Evolutionary conservation across 1,140 invertebrate species (phyloP).

Genomic region (Drosophila ambigua): DNA sequence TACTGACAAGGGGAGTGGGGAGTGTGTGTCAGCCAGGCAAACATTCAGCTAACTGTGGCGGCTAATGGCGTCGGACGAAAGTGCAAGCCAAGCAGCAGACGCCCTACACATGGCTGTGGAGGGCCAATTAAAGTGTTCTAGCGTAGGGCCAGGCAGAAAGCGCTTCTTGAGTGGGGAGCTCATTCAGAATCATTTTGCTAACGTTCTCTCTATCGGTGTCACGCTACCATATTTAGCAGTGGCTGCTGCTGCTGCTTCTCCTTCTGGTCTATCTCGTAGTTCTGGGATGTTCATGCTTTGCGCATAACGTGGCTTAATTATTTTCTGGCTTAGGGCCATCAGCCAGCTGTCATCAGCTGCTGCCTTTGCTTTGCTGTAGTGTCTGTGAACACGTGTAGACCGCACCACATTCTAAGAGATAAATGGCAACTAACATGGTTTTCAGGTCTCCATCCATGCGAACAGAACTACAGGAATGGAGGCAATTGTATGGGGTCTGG

Average conservation of each 20-base stretch:
- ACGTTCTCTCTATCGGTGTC: slow-evolving; percentile 4
- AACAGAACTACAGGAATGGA: too few species aligned
- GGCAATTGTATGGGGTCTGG: slow-evolving; percentile 5
- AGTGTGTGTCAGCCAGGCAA: slow-evolving; percentile 4
- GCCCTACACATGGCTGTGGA: slow-evolving; percentile 67
- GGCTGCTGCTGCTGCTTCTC: not conserved
- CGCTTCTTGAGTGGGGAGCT: slow-evolving; percentile 6
- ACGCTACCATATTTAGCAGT: slow-evolving; percentile 54
- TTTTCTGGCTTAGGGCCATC: slow-evolving; percentile 40
- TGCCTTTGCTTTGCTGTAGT: not conserved
- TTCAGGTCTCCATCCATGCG: too few species aligned
- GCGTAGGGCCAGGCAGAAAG: slow-evolving; percentile 18
- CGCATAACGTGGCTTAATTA: slow-evolving; percentile 73
- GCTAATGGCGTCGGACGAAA: slow-evolving; percentile 64
- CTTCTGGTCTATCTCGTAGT: slow-evolving; percentile 23
- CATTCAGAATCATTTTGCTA: not conserved
- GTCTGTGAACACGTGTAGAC: slow-evolving; percentile 66
- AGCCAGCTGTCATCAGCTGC: slow-evolving; percentile 18
- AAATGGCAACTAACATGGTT: slow-evolving; percentile 54
- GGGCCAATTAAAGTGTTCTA: slow-evolving; percentile 66
- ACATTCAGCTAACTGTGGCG: slow-evolving; percentile 53
- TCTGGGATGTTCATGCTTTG: slow-evolving; percentile 59
- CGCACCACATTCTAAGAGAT: slow-evolving; percentile 61
- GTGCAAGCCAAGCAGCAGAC: slow-evolving; percentile 75
- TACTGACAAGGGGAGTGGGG: not conserved